Evolutionary conservation across 2,888 invertebrate genomes (phyloP), one percentile per base, ranked within the genome.

Genomic region (Sericinus montela): DNA sequence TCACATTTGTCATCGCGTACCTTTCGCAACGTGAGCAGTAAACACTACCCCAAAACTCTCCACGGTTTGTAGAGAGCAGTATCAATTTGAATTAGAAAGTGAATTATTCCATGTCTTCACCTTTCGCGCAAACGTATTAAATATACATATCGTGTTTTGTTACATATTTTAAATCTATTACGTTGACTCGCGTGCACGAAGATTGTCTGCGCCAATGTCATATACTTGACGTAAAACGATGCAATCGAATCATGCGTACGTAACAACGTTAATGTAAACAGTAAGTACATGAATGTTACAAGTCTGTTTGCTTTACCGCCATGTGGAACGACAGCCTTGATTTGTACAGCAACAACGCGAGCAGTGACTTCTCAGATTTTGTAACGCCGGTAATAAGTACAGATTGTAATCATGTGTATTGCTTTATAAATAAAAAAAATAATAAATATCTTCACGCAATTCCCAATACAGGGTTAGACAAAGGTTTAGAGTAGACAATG

Each of bases 21-120:
- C 63, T 55, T 32, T 5, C 32, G 7, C 32, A 6, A 10, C n/a
- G n/a, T n/a, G n/a, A n/a, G n/a, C n/a, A 11, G 32, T 32, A 32
- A 11, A 11, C 11, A 1, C 32, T 10, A 4, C 32, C 3, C 7
- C 32, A 11, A 32, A 11, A 9, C 57, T 58, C 65, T 58, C 65
- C 60, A 74, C 75, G 81, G 82, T 83, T 80, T 81, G 77, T 78
- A 77, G 85, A 85, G 85, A 86, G 85, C 81, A 66, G 69, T 79
- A 84, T 81, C 84, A 80, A 85, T 85, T 85, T 82, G 75, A 76
- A 80, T 83, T 86, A 85, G 85, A 86, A 85, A 86, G 85, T 80
- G 69, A 67, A 71, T 64, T 75, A 69, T 70, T 64, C 69, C 71
- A 65, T 63, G 66, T 65, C 60, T 61, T 66, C 67, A 67, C 65